Percentiles rank a stretch among this genome's conserved stretches.
Evolutionary conservation across 2,113 vertebrate genomes (phyloP).

Genomic region (Antidorcas marsupialis): DNA sequence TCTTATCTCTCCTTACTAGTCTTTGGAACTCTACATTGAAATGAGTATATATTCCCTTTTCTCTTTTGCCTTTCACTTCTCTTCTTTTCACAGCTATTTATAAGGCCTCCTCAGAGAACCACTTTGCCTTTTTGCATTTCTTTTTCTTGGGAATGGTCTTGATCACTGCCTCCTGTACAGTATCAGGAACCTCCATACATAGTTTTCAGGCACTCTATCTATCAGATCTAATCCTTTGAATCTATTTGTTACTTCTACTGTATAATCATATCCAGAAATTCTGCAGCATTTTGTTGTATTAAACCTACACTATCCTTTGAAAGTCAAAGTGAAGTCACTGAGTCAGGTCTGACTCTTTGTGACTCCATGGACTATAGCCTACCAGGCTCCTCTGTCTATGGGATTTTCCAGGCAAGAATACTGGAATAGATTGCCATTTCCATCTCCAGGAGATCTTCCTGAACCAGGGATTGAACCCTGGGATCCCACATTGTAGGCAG

Average conservation of each 20-base stretch:
- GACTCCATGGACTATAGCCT: too few species aligned
- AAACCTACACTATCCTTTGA: too few species aligned
- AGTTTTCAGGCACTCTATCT: not conserved
- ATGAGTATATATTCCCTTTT: not conserved
- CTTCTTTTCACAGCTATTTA: not conserved
- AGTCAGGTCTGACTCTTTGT: too few species aligned
- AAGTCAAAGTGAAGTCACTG: too few species aligned
- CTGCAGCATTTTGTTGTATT: too few species aligned
- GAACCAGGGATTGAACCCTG: too few species aligned
- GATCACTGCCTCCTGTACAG: not conserved
- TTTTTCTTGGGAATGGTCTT: not conserved
- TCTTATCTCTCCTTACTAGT: not conserved
- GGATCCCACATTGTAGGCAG: too few species aligned
- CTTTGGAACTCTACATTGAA: not conserved
- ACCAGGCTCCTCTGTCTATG: too few species aligned
- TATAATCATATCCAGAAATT: not conserved
- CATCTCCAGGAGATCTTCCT: too few species aligned
- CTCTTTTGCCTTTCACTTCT: not conserved
- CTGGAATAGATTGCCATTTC: too few species aligned
- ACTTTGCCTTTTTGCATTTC: not conserved
- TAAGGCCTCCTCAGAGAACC: not conserved
- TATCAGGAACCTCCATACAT: not conserved
- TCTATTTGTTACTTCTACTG: not conserved
- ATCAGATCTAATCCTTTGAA: not conserved
- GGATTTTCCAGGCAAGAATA: too few species aligned